Conservation (phyloP, 2,113 vertebrate genomes). For the Rhombomys opimus region DNA sequence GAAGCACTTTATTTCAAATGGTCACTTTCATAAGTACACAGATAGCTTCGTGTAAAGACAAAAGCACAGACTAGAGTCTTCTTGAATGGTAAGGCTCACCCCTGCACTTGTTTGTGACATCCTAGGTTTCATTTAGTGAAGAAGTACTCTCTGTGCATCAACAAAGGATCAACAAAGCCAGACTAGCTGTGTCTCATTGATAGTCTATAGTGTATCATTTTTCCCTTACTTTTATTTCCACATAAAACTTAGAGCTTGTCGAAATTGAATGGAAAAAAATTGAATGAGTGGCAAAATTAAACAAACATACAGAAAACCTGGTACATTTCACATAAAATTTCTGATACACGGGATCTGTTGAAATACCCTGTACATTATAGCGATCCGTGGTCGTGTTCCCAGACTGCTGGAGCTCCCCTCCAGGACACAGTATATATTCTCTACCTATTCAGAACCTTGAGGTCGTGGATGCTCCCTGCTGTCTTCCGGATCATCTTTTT, state of each 20-base stretch:
- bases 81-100: background rate
- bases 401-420: background rate
- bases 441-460: background rate
- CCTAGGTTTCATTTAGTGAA: background rate
- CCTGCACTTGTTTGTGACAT: background rate
- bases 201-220: background rate
- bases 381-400: background rate
- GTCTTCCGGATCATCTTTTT: background rate
- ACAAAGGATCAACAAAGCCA: background rate
- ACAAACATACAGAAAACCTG: background rate
- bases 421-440: background rate
- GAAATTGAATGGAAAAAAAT: background rate
- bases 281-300: background rate
- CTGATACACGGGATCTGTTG: background rate
- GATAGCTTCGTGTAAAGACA: background rate
- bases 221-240: background rate
- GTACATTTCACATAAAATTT: background rate
- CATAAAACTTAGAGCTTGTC: slow-evolving; percentile 2
- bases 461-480: background rate
- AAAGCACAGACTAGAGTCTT: background rate
- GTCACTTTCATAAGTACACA: background rate
- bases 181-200: background rate
- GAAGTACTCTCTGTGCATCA: background rate
- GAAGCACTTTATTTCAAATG: background rate
- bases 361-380: background rate